These are phyloP conservation scores for Drosophila hamatofila DNA, from an alignment of 2,888 invertebrate species.

Conservation along the genomic window DNA sequence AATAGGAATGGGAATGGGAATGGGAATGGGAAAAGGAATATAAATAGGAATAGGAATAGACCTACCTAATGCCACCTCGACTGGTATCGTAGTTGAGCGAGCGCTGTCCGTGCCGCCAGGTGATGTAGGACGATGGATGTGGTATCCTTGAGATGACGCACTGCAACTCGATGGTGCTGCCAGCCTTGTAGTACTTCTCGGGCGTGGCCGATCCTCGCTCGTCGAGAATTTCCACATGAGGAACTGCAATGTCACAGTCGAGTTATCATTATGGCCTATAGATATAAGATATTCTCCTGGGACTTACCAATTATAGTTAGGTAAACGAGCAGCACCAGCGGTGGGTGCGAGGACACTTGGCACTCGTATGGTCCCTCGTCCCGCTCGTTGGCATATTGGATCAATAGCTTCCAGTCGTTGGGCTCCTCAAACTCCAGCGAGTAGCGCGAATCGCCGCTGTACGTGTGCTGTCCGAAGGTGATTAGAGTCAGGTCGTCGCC, in stretches of 20 bases:
- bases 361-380: conserved; percentile 93
- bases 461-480: conserved; percentile 89
- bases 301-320: conserved; percentile 90
- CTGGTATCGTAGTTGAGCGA: conserved; percentile 92
- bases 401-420: conserved; percentile 91
- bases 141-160: conserved; percentile 93
- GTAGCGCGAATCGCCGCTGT: conserved; percentile 89
- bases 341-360: conserved; percentile 92
- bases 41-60: not conserved
- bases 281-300: too few relatives aligned
- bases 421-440: conserved; percentile 90
- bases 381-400: conserved; percentile 90
- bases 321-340: conserved; percentile 89
- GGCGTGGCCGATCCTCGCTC: conserved; percentile 91
- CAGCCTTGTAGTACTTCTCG: conserved; percentile 93
- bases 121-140: conserved; percentile 90
- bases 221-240: conserved; percentile 92
- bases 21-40: too few relatives aligned
- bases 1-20: too few relatives aligned
- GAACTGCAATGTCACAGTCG: conserved; percentile 87
- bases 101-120: conserved; percentile 92
- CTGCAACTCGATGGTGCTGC: conserved; percentile 92
- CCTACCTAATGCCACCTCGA: conserved; percentile 92
- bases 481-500: conserved; percentile 89
- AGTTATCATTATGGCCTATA: too few relatives aligned